Evolutionary conservation across 2,113 vertebrate species (phyloP).

Genomic region (Callochromis pleurospilus): DNA sequence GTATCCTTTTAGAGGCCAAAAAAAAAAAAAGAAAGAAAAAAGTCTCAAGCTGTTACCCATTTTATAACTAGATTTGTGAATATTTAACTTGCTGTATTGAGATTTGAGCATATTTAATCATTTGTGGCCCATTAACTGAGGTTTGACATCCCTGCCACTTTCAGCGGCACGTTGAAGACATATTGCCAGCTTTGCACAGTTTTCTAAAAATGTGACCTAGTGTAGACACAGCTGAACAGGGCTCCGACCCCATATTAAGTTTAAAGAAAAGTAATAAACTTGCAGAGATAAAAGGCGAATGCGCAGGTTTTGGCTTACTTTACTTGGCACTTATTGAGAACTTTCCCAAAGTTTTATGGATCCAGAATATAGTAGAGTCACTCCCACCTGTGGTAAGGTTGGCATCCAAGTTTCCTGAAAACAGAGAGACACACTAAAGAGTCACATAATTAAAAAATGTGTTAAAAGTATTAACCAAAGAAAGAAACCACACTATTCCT

Average conservation of each 20-base stretch:
- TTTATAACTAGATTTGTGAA: not conserved
- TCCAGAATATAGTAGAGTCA: not conserved
- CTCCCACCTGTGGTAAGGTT: not conserved
- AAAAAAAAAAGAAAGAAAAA: not conserved
- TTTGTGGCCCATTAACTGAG: not conserved
- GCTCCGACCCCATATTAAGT: not conserved
- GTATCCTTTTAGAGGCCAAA: not conserved
- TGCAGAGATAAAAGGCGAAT: not conserved
- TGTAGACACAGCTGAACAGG: not conserved
- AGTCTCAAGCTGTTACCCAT: not conserved
- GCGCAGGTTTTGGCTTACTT: not conserved
- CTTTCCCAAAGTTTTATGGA: not conserved
- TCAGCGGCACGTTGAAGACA: not conserved
- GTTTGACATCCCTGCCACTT: not conserved
- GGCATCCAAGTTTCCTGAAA: not conserved
- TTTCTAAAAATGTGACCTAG: not conserved
- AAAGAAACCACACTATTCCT: fast-evolving
- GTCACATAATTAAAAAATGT: not conserved
- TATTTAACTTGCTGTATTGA: not conserved
- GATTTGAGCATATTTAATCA: not conserved
- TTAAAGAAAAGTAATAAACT: not conserved
- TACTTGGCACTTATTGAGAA: not conserved
- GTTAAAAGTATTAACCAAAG: not conserved
- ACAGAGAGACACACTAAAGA: not conserved
- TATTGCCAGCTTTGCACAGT: not conserved